Percentiles rank a stretch among this genome's conserved stretches.
phyloP scores from a whole-genome alignment of 23 tunicate species.

The Trididemnum nubilum region DNA sequence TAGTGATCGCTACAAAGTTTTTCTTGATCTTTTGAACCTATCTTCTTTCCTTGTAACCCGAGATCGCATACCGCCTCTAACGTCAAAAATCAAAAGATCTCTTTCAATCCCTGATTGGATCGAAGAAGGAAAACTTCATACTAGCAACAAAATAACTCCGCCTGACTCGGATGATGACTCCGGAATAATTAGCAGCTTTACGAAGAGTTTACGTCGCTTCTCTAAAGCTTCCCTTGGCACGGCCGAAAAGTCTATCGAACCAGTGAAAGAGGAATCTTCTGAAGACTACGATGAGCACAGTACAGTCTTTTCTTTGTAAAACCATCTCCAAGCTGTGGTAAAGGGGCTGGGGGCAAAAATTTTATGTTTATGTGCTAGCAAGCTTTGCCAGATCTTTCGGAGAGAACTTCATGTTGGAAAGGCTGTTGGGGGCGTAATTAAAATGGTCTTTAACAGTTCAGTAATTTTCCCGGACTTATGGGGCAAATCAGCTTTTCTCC shows the following conservation, averaged over 20 bases:
- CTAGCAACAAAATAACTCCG: background rate
- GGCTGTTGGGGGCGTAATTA: too few relatives aligned
- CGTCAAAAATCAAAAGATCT: constrained; percentile 38
- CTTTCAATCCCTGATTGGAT: constrained; percentile 64
- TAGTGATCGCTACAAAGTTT: constrained; percentile 86
- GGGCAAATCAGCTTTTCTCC: too few relatives aligned
- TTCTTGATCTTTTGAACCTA: constrained; percentile 71
- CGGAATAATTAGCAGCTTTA: background rate
- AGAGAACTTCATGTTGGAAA: too few relatives aligned
- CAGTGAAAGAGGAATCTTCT: background rate
- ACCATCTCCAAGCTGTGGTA: too few relatives aligned
- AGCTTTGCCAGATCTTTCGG: too few relatives aligned
- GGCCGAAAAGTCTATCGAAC: background rate
- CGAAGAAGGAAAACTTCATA: background rate
- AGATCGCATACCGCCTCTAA: constrained; percentile 81
- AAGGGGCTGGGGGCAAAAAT: too few relatives aligned
- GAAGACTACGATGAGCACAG: background rate
- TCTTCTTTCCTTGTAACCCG: constrained; percentile 71
- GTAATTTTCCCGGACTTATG: too few relatives aligned
- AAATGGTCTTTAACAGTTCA: too few relatives aligned
- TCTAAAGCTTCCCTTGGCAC: constrained; percentile 11
- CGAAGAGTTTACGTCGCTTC: background rate
- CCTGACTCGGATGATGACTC: constrained; percentile 2
- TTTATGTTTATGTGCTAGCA: too few relatives aligned
- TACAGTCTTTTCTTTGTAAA: too few relatives aligned